These are phyloP conservation scores for Julus scanicus DNA, from an alignment of 2,888 invertebrate genomes.

Conservation along the genomic window DNA sequence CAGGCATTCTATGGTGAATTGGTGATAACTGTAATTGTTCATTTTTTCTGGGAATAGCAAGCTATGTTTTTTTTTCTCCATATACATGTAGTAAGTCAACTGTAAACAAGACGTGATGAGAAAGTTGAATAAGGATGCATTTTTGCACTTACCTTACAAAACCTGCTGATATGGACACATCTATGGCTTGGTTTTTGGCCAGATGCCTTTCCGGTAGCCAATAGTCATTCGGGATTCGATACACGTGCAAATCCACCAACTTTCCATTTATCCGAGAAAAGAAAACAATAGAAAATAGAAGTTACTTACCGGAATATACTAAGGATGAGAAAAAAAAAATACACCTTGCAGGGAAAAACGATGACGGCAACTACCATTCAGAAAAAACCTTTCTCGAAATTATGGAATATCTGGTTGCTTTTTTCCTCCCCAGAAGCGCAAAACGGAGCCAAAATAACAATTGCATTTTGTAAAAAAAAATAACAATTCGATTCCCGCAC, in stretches of 20 bases:
- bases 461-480: not conserved
- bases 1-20: not conserved
- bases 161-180: slow-evolving; percentile 68
- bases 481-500: not conserved
- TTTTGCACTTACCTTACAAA: slow-evolving; percentile 66
- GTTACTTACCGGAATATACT: not conserved
- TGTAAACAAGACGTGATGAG: slow-evolving; percentile 13
- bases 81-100: not conserved
- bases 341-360: not conserved
- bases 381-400: not conserved
- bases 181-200: slow-evolving; percentile 68
- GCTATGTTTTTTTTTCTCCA: not conserved
- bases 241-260: slow-evolving; percentile 69
- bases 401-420: not conserved
- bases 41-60: not conserved
- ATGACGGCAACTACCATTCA: not conserved
- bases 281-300: slow-evolving; percentile 15
- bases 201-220: slow-evolving; percentile 69
- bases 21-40: not conserved
- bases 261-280: slow-evolving; percentile 60
- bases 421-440: not conserved
- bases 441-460: not conserved
- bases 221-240: slow-evolving; percentile 68
- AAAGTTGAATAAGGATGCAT: slow-evolving; percentile 1
- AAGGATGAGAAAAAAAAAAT: not conserved